A percentile compares a stretch with the other conserved stretches of the same genome.
Evolutionary conservation across 2,888 invertebrate genomes (phyloP).

Genomic region (Agrochola lychnidis): DNA sequence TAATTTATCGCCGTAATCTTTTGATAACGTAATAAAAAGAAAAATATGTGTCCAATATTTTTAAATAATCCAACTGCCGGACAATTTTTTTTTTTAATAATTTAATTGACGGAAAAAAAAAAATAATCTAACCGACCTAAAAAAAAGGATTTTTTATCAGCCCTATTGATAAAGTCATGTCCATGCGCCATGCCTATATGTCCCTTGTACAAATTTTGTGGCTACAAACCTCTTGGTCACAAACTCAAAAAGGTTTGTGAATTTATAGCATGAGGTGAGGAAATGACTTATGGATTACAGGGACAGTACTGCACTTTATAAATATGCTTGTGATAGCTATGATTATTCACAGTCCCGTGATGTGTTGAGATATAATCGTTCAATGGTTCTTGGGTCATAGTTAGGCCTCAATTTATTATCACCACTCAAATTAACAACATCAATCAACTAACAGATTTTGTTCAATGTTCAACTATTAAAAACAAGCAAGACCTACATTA

Average conservation of each 20-base stretch:
- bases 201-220: background rate
- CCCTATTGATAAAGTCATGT: background rate
- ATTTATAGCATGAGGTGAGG: background rate
- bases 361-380: constrained; percentile 10
- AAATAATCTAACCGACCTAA: too few relatives aligned
- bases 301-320: background rate
- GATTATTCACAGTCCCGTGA: constrained; percentile 29
- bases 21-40: too few relatives aligned
- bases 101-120: too few relatives aligned
- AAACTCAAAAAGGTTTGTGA: background rate
- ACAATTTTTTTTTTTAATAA: too few relatives aligned
- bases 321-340: background rate
- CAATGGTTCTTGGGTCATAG: constrained; percentile 1
- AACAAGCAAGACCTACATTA: background rate
- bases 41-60: too few relatives aligned
- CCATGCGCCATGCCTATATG: background rate
- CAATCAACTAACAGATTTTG: background rate
- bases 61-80: too few relatives aligned
- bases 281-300: background rate
- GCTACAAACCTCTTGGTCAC: background rate
- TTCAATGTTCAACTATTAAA: background rate
- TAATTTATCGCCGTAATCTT: too few relatives aligned
- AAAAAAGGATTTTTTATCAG: too few relatives aligned
- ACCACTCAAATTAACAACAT: background rate
- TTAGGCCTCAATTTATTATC: background rate